Percentiles rank a stretch among this genome's conserved stretches.
Evolutionary conservation across 1,140 invertebrate species (phyloP).

Genomic region (Drosophila jambulina): DNA sequence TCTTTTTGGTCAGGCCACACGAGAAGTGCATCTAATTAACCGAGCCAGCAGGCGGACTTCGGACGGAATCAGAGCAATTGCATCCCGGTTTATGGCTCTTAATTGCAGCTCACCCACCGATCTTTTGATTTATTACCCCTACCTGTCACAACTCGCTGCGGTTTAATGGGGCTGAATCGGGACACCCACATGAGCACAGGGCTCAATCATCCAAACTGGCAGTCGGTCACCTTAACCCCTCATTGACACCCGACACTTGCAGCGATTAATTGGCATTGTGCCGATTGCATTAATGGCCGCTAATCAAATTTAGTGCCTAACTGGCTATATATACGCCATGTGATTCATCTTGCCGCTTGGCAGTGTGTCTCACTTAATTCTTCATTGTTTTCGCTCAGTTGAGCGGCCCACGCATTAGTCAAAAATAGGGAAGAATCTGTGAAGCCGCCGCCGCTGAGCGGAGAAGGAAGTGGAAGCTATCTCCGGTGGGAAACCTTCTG

Average conservation of each 20-base stretch:
- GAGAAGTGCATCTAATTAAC: slow-evolving; percentile 75
- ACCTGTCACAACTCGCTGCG: slow-evolving; percentile 37
- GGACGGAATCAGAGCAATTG: slow-evolving; percentile 3
- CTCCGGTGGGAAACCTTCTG: slow-evolving; percentile 39
- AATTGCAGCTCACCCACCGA: slow-evolving; percentile 51
- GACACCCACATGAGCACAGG: slow-evolving; percentile 22
- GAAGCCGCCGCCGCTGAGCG: slow-evolving; percentile 2
- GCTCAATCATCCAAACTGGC: slow-evolving; percentile 16
- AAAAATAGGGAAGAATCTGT: slow-evolving; percentile 9
- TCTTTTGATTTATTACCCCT: slow-evolving; percentile 40
- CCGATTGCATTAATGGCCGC: slow-evolving; percentile 58
- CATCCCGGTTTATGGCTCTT: slow-evolving; percentile 20
- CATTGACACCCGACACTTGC: slow-evolving; percentile 36
- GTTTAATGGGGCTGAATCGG: slow-evolving; percentile 28
- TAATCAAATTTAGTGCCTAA: slow-evolving; percentile 68
- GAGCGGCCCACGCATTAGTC: slow-evolving; percentile 48
- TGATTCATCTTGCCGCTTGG: slow-evolving; percentile 59
- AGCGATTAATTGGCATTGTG: slow-evolving; percentile 76
- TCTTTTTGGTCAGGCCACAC: slow-evolving; percentile 42
- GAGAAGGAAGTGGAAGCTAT: slow-evolving; percentile 47
- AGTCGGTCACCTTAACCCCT: slow-evolving; percentile 37
- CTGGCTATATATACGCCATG: slow-evolving; percentile 12
- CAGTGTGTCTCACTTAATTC: slow-evolving; percentile 26
- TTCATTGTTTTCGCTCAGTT: slow-evolving; percentile 48
- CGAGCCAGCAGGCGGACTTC: slow-evolving; percentile 29